Percentiles rank a stretch among this genome's conserved stretches.
phyloP scores from a whole-genome alignment of 2,888 invertebrate genomes.

The Steromphala cineraria region DNA sequence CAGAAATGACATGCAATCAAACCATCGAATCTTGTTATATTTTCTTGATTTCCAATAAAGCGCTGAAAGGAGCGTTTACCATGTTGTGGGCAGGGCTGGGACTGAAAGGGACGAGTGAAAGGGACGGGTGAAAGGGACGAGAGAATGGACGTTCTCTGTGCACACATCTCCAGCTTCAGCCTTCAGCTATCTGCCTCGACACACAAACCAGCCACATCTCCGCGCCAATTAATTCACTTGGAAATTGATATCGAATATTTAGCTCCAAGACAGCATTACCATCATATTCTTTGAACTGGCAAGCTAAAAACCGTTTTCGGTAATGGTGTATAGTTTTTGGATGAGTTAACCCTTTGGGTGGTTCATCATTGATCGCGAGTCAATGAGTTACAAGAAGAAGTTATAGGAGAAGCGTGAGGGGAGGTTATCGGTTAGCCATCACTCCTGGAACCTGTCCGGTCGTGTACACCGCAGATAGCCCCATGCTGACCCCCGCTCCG shows the following conservation, averaged over 20 bases:
- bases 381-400: too few species aligned
- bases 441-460: too few species aligned
- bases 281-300: slow-evolving; percentile 1
- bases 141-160: too few species aligned
- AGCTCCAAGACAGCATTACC: background rate
- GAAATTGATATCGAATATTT: background rate
- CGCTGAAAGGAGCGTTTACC: background rate
- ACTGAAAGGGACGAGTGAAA: background rate
- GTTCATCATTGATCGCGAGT: too few species aligned
- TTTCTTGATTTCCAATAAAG: background rate
- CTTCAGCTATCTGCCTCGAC: background rate
- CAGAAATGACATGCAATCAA: background rate
- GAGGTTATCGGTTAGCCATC: too few species aligned
- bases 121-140: background rate
- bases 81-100: background rate
- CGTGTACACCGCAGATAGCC: too few species aligned
- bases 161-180: background rate
- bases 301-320: background rate
- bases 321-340: background rate
- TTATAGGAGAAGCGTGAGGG: too few species aligned
- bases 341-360: background rate
- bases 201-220: background rate
- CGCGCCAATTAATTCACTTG: background rate
- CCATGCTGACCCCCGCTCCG: too few species aligned
- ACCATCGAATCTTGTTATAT: background rate